phyloP scores from a whole-genome alignment of 1,140 invertebrate genomes.

The Batillaria attramentaria region DNA sequence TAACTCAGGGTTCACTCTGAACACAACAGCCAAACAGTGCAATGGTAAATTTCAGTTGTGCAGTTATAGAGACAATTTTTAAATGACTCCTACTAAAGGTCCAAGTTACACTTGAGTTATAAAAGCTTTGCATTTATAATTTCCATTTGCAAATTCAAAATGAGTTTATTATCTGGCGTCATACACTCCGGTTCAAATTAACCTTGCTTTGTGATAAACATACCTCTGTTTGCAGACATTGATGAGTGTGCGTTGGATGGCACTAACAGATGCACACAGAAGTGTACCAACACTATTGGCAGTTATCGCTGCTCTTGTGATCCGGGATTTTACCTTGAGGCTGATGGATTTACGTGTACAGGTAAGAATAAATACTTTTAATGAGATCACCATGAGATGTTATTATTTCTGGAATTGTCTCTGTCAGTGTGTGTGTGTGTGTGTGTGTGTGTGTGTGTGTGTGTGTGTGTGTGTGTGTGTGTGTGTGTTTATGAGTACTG shows the following conservation, averaged over 20 bases:
- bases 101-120: too few relatives aligned
- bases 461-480: too few relatives aligned
- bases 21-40: background rate
- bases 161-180: too few relatives aligned
- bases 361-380: too few relatives aligned
- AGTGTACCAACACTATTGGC: background rate
- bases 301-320: constrained; percentile 8
- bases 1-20: constrained; percentile 27
- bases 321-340: background rate
- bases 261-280: background rate
- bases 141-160: too few relatives aligned
- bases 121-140: too few relatives aligned
- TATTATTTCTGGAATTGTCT: too few relatives aligned
- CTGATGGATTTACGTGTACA: background rate
- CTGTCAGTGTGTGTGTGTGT: background rate
- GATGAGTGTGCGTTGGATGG: constrained; percentile 4
- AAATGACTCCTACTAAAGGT: too few relatives aligned
- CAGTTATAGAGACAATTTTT: background rate
- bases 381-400: too few relatives aligned
- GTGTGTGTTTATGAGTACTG: too few relatives aligned
- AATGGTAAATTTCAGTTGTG: constrained; percentile 10
- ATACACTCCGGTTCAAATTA: background rate
- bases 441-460: background rate
- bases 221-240: constrained; percentile 3
- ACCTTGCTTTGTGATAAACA: background rate